phyloP scores from a whole-genome alignment of 2,888 invertebrate species.

The Pandemis cinnamomeana region DNA sequence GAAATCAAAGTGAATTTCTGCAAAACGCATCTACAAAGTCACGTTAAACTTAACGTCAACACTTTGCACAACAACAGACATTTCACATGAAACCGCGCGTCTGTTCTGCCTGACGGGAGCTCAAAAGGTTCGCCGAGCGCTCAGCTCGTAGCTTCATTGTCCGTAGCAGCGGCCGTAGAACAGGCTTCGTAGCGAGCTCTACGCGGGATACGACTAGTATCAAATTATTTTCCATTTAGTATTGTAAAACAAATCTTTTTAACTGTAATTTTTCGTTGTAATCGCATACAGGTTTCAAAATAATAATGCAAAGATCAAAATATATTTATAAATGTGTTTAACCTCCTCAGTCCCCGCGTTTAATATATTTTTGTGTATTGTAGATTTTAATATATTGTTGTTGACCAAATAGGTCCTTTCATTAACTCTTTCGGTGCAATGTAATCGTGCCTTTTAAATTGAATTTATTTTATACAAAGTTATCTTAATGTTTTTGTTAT shows the following conservation, averaged over 20 bases:
- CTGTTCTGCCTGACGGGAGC: constrained; percentile 63
- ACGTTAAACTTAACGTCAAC: constrained; percentile 48
- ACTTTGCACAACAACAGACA: constrained; percentile 57
- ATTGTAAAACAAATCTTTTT: constrained; percentile 1
- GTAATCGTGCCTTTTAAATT: no score
- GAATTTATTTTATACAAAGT: no score
- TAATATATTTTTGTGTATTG: background rate
- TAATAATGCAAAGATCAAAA: no score
- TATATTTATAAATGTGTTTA: no score
- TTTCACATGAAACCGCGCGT: constrained; percentile 61
- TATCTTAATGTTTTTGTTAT: no score
- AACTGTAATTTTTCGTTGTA: background rate
- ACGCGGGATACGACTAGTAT: background rate
- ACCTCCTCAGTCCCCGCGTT: no score
- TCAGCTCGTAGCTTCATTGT: constrained; percentile 66
- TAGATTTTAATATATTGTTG: background rate
- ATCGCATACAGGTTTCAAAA: background rate
- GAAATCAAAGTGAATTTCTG: background rate
- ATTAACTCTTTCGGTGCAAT: no score
- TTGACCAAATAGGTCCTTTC: no score
- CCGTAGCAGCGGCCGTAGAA: constrained; percentile 51
- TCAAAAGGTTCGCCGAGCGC: constrained; percentile 67
- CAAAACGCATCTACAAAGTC: constrained; percentile 51
- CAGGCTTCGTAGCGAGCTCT: constrained; percentile 54
- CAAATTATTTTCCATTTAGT: constrained; percentile 16